Conservation (phyloP, 1,140 invertebrate genomes). For the Drosophila sulfurigaster region DNA sequence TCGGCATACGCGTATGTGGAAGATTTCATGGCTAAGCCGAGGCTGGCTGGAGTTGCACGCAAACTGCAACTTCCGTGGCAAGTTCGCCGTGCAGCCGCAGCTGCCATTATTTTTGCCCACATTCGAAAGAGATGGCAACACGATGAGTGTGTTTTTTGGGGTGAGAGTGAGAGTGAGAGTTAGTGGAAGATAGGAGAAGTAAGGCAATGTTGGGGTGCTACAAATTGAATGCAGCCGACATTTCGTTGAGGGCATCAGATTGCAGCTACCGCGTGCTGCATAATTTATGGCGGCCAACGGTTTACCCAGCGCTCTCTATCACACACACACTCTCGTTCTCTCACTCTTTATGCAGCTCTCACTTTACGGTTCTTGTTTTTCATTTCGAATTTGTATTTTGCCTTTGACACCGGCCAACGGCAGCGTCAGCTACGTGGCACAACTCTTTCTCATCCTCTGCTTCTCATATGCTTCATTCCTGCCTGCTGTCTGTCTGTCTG, state of each 20-base stretch:
- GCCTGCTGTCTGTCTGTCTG: conserved; percentile 5
- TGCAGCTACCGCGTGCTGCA: conserved; percentile 78
- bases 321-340: not conserved
- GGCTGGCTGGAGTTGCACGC: conserved; percentile 35
- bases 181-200: not conserved
- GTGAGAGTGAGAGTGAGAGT: not conserved
- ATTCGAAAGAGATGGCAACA: not conserved
- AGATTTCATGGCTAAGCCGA: conserved; percentile 53
- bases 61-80: conserved; percentile 67
- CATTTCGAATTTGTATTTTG: conserved; percentile 76
- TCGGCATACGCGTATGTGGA: conserved; percentile 13
- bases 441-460: not conserved
- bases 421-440: conserved; percentile 56
- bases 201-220: conserved; percentile 29
- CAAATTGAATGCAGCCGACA: conserved; percentile 74
- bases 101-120: conserved; percentile 48
- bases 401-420: conserved; percentile 76
- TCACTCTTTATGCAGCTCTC: not conserved
- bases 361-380: conserved; percentile 51
- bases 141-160: not conserved
- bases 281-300: conserved; percentile 73
- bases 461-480: conserved; percentile 26
- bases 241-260: conserved; percentile 73
- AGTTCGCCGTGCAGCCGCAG: conserved; percentile 43
- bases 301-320: conserved; percentile 3